Evolutionary conservation across 2,888 invertebrate genomes (phyloP), one percentile per base, ranked within the genome.

Genomic region (Ptychoptera albimana): DNA sequence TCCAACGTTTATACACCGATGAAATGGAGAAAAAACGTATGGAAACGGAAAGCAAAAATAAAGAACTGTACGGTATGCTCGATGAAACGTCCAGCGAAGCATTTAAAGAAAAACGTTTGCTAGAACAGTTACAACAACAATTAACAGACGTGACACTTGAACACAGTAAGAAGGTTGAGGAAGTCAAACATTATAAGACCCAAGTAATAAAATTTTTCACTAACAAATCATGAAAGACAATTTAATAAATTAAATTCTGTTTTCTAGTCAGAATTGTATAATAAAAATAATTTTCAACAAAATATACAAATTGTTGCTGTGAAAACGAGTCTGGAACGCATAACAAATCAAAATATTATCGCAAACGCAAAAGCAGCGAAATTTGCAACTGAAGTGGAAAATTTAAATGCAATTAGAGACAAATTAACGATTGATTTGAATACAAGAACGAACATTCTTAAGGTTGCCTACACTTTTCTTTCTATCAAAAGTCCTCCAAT

Each of bases 41-140:
- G 9, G 53, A 56, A 1, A 42, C 60, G 37, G 66, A 66, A 46
- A 57, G 55, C 23, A 64, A 64, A 46, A 61, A 59, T 43, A 64
- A 64, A 46, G 60, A 56, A 39, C 41, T 65, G 12, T 53, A 60
- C 1, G 61, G 60, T 48, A 46, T 61, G 8, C 50, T 66, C 1
- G 66, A 66, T 51, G 66, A 64, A 54, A 60, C 61, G 8, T 61
- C 66, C 2, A 57, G 54, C 16, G 65, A 66, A 46, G 56, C 62
- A 1, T 60, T 58, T 39, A 60, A 58, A 43, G 54, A 57, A 32
- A 63, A 60, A 36, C 60, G 60, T n/a, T 56, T 56, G 8, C 50
- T 58, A 11, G 66, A 66, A 43, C 41, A 49, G 0, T 45, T 61
- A 5, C 51, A 54, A 43, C 60, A 57, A 40, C 61, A 63, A 13